phyloP scores from a whole-genome alignment of 2,888 invertebrate species.

The Hemithea aestivaria region DNA sequence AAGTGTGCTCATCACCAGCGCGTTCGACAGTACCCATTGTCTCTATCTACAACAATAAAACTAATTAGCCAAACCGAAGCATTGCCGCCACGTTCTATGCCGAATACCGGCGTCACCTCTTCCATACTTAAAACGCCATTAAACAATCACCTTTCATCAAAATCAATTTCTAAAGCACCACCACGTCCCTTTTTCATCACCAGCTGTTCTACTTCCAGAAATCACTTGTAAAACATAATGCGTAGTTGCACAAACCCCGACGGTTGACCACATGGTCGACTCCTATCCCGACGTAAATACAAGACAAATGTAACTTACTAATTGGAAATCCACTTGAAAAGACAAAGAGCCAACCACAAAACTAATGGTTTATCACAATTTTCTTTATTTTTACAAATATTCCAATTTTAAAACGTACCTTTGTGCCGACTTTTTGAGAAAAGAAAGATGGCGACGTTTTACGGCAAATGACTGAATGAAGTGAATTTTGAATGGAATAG shows the following conservation, averaged over 20 bases:
- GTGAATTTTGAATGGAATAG: constrained; percentile 25
- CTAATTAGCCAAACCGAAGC: constrained; percentile 25
- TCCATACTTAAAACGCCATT: constrained; percentile 26
- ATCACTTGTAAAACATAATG: constrained; percentile 61
- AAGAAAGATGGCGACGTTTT: constrained; percentile 72
- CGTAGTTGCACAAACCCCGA: constrained; percentile 63
- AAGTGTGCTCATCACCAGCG: constrained; percentile 80
- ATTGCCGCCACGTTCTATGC: constrained; percentile 67
- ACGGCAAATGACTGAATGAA: constrained; percentile 23
- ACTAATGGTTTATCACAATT: constrained; percentile 28
- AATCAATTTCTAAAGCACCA: constrained; percentile 21
- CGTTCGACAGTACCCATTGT: constrained; percentile 84
- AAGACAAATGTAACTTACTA: constrained; percentile 29
- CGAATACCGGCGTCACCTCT: constrained; percentile 49
- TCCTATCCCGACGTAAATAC: constrained; percentile 28
- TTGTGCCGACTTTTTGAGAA: constrained; percentile 65
- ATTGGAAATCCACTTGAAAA: constrained; percentile 22
- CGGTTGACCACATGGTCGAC: constrained; percentile 69
- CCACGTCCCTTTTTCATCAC: constrained; percentile 13
- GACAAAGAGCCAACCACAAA: constrained; percentile 19
- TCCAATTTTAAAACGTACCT: constrained; percentile 60
- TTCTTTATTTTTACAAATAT: constrained; percentile 36
- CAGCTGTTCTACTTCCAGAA: constrained; percentile 26
- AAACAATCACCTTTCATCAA: constrained; percentile 15
- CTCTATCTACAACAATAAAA: constrained; percentile 55